These are phyloP conservation scores for Sparus aurata DNA, from an alignment of 2,797 vertebrate genomes.

Conservation along the genomic window DNA sequence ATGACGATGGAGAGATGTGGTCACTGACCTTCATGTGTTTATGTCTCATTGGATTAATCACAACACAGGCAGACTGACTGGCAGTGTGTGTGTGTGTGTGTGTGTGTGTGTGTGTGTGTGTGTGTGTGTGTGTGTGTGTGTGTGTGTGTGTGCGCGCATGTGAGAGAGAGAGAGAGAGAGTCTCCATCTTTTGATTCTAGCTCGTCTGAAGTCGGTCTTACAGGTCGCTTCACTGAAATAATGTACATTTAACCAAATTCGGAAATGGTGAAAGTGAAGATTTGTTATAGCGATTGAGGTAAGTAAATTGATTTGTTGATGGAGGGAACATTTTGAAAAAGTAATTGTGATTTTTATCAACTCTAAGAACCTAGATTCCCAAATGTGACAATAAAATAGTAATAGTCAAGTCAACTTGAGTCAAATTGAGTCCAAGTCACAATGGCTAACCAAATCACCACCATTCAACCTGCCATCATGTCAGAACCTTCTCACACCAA, in stretches of 20 bases:
- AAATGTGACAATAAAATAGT: background rate
- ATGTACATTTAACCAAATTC: background rate
- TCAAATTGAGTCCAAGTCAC: too few species aligned
- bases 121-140: slow-evolving; percentile 1
- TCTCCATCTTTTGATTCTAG: slow-evolving; percentile 12
- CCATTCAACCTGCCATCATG: too few species aligned
- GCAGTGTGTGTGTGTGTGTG: background rate
- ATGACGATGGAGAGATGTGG: slow-evolving; percentile 44
- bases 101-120: background rate
- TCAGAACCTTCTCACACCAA: background rate
- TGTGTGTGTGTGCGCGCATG: background rate
- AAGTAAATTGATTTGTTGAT: background rate
- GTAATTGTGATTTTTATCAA: background rate
- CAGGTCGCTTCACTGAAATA: background rate
- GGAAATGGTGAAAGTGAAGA: background rate
- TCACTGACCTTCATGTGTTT: slow-evolving; percentile 60
- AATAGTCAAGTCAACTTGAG: too few species aligned
- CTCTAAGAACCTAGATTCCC: background rate
- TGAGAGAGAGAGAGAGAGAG: slow-evolving; percentile 1
- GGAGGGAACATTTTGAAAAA: background rate
- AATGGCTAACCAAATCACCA: too few species aligned
- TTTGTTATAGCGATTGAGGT: background rate
- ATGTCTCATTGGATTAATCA: slow-evolving; percentile 70
- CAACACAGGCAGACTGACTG: slow-evolving; percentile 40
- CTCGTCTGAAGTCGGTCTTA: background rate